phyloP scores from a whole-genome alignment of 2,113 vertebrate species.

The Ginglymostoma cirratum region DNA sequence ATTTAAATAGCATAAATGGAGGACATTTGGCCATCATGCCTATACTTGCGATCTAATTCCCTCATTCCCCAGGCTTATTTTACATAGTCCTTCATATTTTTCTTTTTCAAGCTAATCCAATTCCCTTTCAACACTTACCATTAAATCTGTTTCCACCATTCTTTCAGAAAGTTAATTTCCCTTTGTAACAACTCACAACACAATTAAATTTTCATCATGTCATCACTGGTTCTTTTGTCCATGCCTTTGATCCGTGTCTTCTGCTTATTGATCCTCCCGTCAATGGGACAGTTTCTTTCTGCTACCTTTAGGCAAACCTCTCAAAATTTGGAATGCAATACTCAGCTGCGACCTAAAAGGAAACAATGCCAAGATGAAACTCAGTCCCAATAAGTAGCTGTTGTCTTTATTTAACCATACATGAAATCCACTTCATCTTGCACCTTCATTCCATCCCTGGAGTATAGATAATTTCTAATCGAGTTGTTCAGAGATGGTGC shows the following conservation, averaged over 20 bases:
- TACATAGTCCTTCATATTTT: background rate
- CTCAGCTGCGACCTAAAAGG: too few relatives aligned
- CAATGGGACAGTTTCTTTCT: background rate
- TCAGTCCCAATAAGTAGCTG: too few relatives aligned
- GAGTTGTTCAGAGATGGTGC: too few relatives aligned
- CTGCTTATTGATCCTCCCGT: background rate
- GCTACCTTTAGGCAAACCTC: background rate
- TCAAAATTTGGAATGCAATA: background rate
- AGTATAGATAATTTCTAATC: too few relatives aligned
- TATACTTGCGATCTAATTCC: too few relatives aligned
- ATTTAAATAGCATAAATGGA: background rate
- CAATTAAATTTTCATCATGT: background rate
- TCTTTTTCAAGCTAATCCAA: background rate
- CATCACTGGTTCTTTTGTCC: background rate
- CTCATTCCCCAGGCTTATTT: too few relatives aligned
- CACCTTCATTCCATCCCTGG: too few relatives aligned
- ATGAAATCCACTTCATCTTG: too few relatives aligned
- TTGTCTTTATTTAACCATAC: too few relatives aligned
- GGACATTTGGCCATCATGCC: background rate
- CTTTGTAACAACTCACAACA: background rate
- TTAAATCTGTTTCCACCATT: background rate
- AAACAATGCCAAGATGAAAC: too few relatives aligned
- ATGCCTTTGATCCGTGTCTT: background rate
- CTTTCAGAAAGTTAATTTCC: background rate
- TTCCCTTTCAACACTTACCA: background rate